Evolutionary conservation across 2,888 invertebrate species (phyloP).

Genomic region (Autographa gamma): DNA sequence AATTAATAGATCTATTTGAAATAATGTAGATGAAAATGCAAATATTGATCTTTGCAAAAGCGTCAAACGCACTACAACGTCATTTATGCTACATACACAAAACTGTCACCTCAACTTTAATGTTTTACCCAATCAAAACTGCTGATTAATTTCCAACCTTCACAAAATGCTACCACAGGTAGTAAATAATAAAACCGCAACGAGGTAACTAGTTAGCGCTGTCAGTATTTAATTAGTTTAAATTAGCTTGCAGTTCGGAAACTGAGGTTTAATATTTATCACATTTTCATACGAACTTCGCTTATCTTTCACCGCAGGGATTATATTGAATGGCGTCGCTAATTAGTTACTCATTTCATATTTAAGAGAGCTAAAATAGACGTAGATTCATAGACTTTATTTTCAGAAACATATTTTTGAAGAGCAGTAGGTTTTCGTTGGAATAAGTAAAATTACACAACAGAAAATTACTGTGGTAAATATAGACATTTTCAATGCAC

Average conservation of each 20-base stretch:
- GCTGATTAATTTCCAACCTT: too few relatives aligned
- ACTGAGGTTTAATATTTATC: constrained; percentile 29
- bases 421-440: background rate
- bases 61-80: too few relatives aligned
- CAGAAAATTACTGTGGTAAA: background rate
- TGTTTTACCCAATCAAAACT: too few relatives aligned
- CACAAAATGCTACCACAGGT: too few relatives aligned
- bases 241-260: background rate
- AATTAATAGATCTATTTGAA: too few relatives aligned
- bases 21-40: too few relatives aligned
- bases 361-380: background rate
- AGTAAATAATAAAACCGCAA: too few relatives aligned
- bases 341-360: constrained; percentile 23
- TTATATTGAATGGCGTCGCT: constrained; percentile 30
- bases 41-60: too few relatives aligned
- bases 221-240: background rate
- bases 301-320: constrained; percentile 22
- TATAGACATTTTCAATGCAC: too few relatives aligned
- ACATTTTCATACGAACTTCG: constrained; percentile 7
- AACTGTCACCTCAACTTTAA: too few relatives aligned
- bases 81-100: too few relatives aligned
- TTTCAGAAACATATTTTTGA: background rate
- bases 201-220: background rate
- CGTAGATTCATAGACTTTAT: background rate
- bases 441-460: background rate